A percentile compares a stretch with the other conserved stretches of the same genome.
Evolutionary conservation across 2,113 vertebrate genomes (phyloP).

Genomic region (Thunnus thynnus): DNA sequence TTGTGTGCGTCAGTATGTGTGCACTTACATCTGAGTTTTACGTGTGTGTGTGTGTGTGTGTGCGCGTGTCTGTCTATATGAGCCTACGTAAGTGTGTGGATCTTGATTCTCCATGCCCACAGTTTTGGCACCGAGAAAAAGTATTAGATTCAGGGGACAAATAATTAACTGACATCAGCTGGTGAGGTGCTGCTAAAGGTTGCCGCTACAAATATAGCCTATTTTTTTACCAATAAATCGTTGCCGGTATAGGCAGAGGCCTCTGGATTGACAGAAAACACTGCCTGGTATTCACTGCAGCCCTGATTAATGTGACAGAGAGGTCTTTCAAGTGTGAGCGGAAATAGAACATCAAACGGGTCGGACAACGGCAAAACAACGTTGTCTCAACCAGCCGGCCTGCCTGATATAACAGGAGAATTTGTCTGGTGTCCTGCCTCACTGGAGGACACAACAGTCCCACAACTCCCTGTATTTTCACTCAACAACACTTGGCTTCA

Average conservation of each 20-base stretch:
- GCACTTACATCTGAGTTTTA: conserved; percentile 24
- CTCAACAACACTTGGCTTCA: not conserved
- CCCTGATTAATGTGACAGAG: conserved; percentile 86
- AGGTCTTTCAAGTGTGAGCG: conserved; percentile 77
- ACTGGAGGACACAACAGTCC: conserved; percentile 10
- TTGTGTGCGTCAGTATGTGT: conserved; percentile 50
- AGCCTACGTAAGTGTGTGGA: conserved; percentile 60
- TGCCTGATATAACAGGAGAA: conserved; percentile 22
- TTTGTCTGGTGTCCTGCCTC: not conserved
- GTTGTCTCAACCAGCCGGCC: conserved; percentile 7
- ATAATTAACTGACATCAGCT: conserved; percentile 91
- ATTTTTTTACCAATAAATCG: conserved; percentile 82
- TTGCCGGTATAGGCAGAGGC: conserved; percentile 57
- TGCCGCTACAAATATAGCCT: conserved; percentile 86
- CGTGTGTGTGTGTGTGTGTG: conserved; percentile 37
- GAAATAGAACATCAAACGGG: conserved; percentile 85
- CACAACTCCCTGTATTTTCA: not conserved
- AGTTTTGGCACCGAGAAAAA: conserved; percentile 84
- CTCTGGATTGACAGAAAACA: conserved; percentile 80
- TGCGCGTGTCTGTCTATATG: conserved; percentile 19
- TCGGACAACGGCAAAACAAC: conserved; percentile 72
- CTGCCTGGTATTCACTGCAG: conserved; percentile 67
- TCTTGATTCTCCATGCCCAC: conserved; percentile 79
- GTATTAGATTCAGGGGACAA: conserved; percentile 90
- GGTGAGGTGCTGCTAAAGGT: conserved; percentile 83